Base-by-base conservation (phyloP, 2,888 invertebrate species). In the Drosophila robusta region DNA sequence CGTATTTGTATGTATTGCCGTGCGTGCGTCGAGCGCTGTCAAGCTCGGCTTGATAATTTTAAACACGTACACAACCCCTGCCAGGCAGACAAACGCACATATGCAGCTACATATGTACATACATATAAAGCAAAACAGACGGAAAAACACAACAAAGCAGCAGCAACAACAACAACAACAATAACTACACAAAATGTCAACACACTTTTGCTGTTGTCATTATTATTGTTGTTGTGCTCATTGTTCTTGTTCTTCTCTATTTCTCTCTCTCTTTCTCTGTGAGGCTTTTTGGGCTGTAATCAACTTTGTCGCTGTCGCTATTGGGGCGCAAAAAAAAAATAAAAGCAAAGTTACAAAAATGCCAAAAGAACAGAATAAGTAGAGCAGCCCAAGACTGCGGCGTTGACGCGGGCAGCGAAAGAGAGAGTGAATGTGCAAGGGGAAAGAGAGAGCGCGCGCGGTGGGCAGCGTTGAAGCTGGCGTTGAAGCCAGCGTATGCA, bases 11-110 rank as follows among this genome's bases (percentile, higher is more conserved):
- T 34, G 34, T 34, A 34, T 12, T 34, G 34, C 34, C 34, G 34
- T 82, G 86, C 83, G 82, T 85, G 82, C 50, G 80, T 58, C 47
- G 44, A 56, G 81, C 70, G 72, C 63, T 82, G 83, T 85, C 86
- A 82, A 82, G 88, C 82, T 82, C 66, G 73, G 82, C 88, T 82
- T 82, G 86, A 82, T 82, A 87, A 87, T 87, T 87, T 82, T 85
- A 81, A 81, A 82, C 82, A 82, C 85, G 87, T 82, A 87, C 75
- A 47, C 80, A 52, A 75, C 73, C 75, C 75, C 69, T 46, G 58
- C 51, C 45, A 49, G 46, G 49, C 58, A 68, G 57, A 57, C 57
- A 41, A 22, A 54, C 32, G 50, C 41, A 49, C 34, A 60, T 50
- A 71, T 55, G 56, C 62, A 60, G 8, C 45, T 32, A 46, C 57